Conservation (phyloP, 1,140 invertebrate genomes). For the Procambarus virginalis region DNA sequence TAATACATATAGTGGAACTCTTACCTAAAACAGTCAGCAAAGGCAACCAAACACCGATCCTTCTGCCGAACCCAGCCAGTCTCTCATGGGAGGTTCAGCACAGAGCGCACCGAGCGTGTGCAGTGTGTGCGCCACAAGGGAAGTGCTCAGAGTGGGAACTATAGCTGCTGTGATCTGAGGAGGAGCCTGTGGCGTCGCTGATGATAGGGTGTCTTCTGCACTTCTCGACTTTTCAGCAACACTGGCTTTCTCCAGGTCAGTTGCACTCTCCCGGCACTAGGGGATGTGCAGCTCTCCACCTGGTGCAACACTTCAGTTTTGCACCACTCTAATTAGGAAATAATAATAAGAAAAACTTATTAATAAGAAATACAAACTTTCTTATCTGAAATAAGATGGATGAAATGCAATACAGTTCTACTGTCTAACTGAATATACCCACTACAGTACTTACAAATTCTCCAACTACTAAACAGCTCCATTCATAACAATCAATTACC, state of each 20-base stretch:
- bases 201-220: conserved; percentile 55
- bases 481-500: no score
- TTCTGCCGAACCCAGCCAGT: conserved; percentile 87
- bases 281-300: conserved; percentile 66
- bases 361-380: no score
- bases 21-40: conserved; percentile 86
- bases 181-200: conserved; percentile 68
- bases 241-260: conserved; percentile 59
- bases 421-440: no score
- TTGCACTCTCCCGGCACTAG: conserved; percentile 64
- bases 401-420: no score
- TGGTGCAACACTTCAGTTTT: conserved; percentile 65
- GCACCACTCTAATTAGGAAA: conserved; percentile 64
- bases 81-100: conserved; percentile 85
- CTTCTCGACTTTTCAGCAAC: conserved; percentile 50
- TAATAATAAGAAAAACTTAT: no score
- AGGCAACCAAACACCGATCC: conserved; percentile 87
- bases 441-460: no score
- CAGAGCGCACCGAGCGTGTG: conserved; percentile 88
- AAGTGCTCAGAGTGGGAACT: conserved; percentile 72
- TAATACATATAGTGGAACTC: conserved; percentile 73
- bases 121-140: conserved; percentile 76
- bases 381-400: no score
- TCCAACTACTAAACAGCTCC: no score
- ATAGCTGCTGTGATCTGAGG: conserved; percentile 72